Conservation (phyloP, 2,113 vertebrate genomes). For the Notarius quadriscutis region DNA sequence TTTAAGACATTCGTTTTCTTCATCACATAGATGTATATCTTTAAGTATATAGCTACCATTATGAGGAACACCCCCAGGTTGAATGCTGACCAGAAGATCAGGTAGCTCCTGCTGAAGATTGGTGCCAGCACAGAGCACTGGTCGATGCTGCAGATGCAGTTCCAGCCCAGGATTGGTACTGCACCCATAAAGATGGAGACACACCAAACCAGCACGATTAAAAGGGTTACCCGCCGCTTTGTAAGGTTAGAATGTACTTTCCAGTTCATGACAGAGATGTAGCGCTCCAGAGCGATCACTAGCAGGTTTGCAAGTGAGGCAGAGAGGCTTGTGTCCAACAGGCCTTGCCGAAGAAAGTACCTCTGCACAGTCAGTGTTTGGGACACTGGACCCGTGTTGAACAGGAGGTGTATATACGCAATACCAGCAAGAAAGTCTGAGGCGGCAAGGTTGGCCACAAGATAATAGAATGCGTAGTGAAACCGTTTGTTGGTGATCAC, state of each 20-base stretch:
- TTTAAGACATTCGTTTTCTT: conserved; percentile 84
- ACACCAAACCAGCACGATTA: conserved; percentile 88
- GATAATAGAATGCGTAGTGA: conserved; percentile 96
- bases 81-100: conserved; percentile 91
- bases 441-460: conserved; percentile 90
- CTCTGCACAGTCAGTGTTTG: conserved; percentile 79
- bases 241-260: conserved; percentile 93
- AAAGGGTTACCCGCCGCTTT: conserved; percentile 88
- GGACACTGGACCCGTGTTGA: conserved; percentile 87
- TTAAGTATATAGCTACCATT: conserved; percentile 89
- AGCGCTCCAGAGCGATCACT: conserved; percentile 92
- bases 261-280: conserved; percentile 91
- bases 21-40: conserved; percentile 92
- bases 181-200: conserved; percentile 93
- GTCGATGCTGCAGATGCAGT: conserved; percentile 88
- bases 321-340: conserved; percentile 89
- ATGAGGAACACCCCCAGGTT: conserved; percentile 89
- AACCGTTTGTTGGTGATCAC: conserved; percentile 92
- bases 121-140: conserved; percentile 89
- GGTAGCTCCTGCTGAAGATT: conserved; percentile 93
- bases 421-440: conserved; percentile 96
- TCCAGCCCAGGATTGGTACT: conserved; percentile 93
- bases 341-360: conserved; percentile 93
- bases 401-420: conserved; percentile 95
- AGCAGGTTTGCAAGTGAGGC: conserved; percentile 91